Evolutionary conservation across 1,140 invertebrate genomes (phyloP), one percentile per base, ranked within the genome.

Genomic region (Prorops nasuta): DNA sequence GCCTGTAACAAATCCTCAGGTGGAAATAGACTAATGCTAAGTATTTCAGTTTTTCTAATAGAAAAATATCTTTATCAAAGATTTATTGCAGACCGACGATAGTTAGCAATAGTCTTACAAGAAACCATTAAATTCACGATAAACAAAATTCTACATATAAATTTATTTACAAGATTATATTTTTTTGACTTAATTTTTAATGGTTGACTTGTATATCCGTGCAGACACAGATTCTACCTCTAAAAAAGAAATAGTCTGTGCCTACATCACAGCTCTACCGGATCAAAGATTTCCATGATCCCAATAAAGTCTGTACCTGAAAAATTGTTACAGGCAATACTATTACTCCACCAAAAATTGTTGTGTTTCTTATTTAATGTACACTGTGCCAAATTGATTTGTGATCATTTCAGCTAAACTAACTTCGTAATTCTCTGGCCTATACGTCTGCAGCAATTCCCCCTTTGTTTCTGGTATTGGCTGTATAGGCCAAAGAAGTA

Each of bases 1-100:
- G 76, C 79, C 84, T 86, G 83, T 81, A 86, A 86, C 83, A 86
- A 83, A 84, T 80, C 82, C 83, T 85, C 84, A 85, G 82, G 83
- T 83, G 76, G 72, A 77, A 75, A 60, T 56, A 74, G 72, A 76
- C 72, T 67, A 69, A 47, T 74, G 69, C 71, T 73, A 74, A 76
- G 45, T 72, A 74, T 71, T 61, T 56, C 58, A 74, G 70, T 71
- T 69, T 62, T 49, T 28, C 4, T 10, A 28, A 28, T 28, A 28
- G 4, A 10, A 28, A 28, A 28, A 24, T 48, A 49, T 15, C 37
- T 43, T 16, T 45, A 41, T 31, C 28, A 35, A 19, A 22, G 14
- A 8, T 49, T 40, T 35, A 59, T 58, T 60, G 59, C 43, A 56
- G 60, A 64, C 66, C 71, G 60, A 69, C 49, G 64, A 73, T 72